phyloP scores from a whole-genome alignment of 2,888 invertebrate species.

The Conchocele bisecta region DNA sequence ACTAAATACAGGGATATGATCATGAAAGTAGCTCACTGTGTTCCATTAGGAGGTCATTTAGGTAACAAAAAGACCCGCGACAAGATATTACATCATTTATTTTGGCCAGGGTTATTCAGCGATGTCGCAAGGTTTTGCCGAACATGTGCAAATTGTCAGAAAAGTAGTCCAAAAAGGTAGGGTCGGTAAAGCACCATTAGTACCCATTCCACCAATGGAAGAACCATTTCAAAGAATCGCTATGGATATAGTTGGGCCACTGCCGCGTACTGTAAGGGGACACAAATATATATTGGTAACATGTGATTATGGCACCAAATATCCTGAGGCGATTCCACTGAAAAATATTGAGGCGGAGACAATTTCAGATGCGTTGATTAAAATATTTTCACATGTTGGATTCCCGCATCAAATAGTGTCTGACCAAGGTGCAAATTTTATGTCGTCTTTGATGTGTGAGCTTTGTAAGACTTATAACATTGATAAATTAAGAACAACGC shows the following conservation, averaged over 20 bases:
- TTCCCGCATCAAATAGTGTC: not conserved
- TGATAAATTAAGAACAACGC: not conserved
- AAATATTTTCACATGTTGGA: not conserved
- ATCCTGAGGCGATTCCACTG: not conserved
- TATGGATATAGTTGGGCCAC: not conserved
- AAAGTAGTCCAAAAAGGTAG: not conserved
- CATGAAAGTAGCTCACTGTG: not conserved
- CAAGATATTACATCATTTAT: not conserved
- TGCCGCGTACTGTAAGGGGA: not conserved
- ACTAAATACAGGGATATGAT: not conserved
- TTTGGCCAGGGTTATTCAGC: not conserved
- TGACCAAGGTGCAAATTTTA: slow-evolving; percentile 1
- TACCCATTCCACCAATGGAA: not conserved
- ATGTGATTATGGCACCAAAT: not conserved
- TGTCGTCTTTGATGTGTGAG: not conserved
- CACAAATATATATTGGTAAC: not conserved
- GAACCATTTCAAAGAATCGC: not conserved
- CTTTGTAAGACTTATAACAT: not conserved
- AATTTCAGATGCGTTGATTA: not conserved
- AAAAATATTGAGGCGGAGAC: not conserved
- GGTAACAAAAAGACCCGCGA: not conserved
- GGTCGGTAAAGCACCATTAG: not conserved
- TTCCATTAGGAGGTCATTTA: not conserved
- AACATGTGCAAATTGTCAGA: not conserved
- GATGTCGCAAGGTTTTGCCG: not conserved